These are phyloP conservation scores for Graphium colonna DNA, from an alignment of 2,888 invertebrate genomes.

Conservation along the genomic window DNA sequence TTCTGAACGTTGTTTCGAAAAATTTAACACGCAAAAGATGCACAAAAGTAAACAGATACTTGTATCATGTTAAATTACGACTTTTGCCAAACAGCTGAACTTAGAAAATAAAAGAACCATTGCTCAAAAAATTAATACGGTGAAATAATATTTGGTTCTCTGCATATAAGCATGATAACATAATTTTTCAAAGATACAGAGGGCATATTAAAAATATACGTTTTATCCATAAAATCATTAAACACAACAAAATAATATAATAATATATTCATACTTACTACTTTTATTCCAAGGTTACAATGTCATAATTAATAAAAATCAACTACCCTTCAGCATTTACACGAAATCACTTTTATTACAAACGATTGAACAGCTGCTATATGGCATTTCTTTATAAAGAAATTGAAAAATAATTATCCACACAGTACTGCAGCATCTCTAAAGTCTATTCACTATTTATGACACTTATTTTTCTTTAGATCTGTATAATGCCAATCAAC, in stretches of 20 bases:
- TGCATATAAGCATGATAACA: too few species aligned
- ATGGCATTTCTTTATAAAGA: slow-evolving; percentile 13
- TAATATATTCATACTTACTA: slow-evolving; percentile 31
- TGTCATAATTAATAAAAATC: background rate
- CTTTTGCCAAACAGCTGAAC: too few species aligned
- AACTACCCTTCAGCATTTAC: background rate
- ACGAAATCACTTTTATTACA: slow-evolving; percentile 18
- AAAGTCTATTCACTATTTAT: slow-evolving; percentile 19
- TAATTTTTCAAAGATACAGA: too few species aligned
- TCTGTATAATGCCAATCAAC: background rate
- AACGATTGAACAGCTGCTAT: slow-evolving; percentile 5
- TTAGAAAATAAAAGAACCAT: background rate
- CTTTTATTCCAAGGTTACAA: slow-evolving; percentile 35
- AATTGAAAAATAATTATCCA: slow-evolving; percentile 13
- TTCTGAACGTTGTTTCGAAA: too few species aligned
- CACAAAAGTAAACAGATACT: too few species aligned
- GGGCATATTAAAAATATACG: background rate
- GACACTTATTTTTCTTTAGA: slow-evolving; percentile 9
- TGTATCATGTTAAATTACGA: too few species aligned
- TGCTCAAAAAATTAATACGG: background rate
- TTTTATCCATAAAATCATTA: background rate
- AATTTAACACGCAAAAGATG: too few species aligned
- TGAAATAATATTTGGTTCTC: too few species aligned
- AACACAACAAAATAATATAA: slow-evolving; percentile 7
- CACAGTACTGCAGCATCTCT: slow-evolving; percentile 15